A percentile compares a stretch with the other conserved stretches of the same genome.
Conservation (phyloP, 2,113 vertebrate species). For the Psammodynastes pulverulentus region DNA sequence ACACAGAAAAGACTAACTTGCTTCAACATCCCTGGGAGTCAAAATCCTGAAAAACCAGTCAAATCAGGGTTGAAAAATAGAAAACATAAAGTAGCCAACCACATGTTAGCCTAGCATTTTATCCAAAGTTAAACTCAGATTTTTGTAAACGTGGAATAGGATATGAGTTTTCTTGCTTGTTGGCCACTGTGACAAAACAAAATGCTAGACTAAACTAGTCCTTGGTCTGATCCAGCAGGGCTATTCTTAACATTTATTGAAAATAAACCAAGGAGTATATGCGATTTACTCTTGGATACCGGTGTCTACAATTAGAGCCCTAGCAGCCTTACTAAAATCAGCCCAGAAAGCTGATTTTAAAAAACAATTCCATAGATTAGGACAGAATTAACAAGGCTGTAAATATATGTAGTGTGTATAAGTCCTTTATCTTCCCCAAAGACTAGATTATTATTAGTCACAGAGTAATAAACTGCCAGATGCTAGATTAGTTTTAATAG, state of each 20-base stretch:
- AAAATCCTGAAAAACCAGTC: not conserved
- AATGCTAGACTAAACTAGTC: not conserved
- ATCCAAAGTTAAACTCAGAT: not conserved
- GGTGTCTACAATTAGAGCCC: not conserved
- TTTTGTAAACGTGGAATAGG: not conserved
- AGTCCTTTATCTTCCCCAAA: slow-evolving; percentile 47
- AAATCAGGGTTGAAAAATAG: not conserved
- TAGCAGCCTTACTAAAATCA: not conserved
- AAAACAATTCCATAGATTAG: slow-evolving; percentile 17
- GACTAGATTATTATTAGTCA: slow-evolving; percentile 36
- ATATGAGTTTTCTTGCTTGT: not conserved
- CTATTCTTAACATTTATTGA: not conserved
- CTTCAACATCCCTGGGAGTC: not conserved
- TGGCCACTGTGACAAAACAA: not conserved
- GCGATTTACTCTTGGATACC: not conserved
- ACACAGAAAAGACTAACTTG: not conserved
- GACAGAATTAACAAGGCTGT: slow-evolving; percentile 36
- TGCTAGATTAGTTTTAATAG: slow-evolving; percentile 47
- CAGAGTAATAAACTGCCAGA: slow-evolving; percentile 46
- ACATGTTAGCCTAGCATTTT: not conserved
- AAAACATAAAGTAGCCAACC: not conserved
- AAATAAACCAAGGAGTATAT: not conserved
- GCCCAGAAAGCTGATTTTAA: slow-evolving; percentile 14
- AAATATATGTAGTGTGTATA: slow-evolving; percentile 45
- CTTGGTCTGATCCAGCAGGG: not conserved